phyloP scores from a whole-genome alignment of 2,888 invertebrate species.

The Helobdella robusta region DNA sequence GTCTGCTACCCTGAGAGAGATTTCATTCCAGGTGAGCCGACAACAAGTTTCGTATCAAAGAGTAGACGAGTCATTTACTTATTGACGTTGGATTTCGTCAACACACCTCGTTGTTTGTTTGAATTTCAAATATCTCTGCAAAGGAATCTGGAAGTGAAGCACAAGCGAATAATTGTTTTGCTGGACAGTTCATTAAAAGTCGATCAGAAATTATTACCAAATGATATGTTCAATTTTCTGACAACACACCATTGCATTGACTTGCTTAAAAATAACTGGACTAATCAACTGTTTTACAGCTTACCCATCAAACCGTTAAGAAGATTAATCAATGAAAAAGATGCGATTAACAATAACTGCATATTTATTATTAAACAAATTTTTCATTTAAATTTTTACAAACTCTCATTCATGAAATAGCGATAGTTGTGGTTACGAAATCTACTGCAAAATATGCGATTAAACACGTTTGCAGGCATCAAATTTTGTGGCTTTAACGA shows the following conservation, averaged over 20 bases:
- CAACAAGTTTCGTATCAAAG: slow-evolving; percentile 34
- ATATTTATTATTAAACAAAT: too few species aligned
- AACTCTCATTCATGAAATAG: too few species aligned
- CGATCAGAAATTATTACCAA: neutral
- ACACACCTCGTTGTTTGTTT: slow-evolving; percentile 36
- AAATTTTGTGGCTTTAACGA: too few species aligned
- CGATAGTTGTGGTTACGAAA: too few species aligned
- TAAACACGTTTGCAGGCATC: too few species aligned
- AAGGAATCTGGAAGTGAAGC: slow-evolving; percentile 10
- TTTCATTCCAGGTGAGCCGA: slow-evolving; percentile 35
- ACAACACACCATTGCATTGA: slow-evolving; percentile 2
- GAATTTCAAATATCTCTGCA: slow-evolving; percentile 36
- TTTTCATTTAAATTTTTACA: too few species aligned
- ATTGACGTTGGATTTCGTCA: slow-evolving; percentile 32
- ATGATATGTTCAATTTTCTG: slow-evolving; percentile 1
- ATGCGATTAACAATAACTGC: too few species aligned
- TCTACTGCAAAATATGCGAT: too few species aligned
- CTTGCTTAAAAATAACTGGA: neutral
- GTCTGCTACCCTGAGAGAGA: slow-evolving; percentile 36
- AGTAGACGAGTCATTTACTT: slow-evolving; percentile 37
- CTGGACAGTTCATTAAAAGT: neutral
- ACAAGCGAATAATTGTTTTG: slow-evolving; percentile 23
- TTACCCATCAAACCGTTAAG: slow-evolving; percentile 10
- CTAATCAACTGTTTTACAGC: slow-evolving; percentile 6
- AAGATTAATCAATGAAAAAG: too few species aligned